Conservation (phyloP, 2,797 vertebrate genomes). For the Triplophysa bombifrons region DNA sequence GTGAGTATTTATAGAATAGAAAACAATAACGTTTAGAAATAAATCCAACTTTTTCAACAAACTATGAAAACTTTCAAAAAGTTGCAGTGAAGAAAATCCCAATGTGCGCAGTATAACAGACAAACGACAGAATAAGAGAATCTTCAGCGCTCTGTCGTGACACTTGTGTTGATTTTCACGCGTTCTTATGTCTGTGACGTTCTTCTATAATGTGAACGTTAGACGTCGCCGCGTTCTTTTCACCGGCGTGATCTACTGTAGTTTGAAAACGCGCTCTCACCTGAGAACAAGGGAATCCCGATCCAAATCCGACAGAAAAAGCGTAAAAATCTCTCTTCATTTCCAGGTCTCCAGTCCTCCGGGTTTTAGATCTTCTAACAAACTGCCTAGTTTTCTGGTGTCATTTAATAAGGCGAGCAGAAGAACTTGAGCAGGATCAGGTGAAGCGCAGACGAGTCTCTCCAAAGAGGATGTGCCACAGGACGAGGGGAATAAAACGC, state of each 20-base stretch:
- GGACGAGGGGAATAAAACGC: slow-evolving; percentile 55
- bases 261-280: slow-evolving; percentile 64
- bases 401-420: slow-evolving; percentile 43
- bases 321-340: slow-evolving; percentile 80
- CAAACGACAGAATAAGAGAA: too few relatives aligned
- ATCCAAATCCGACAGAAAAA: slow-evolving; percentile 83
- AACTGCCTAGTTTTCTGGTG: slow-evolving; percentile 39
- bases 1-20: too few relatives aligned
- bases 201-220: too few relatives aligned
- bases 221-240: neutral
- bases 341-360: slow-evolving; percentile 76
- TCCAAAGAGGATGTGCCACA: slow-evolving; percentile 60
- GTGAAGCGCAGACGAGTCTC: slow-evolving; percentile 64
- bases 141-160: neutral
- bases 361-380: slow-evolving; percentile 58
- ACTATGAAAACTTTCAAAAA: too few relatives aligned
- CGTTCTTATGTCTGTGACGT: too few relatives aligned
- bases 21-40: too few relatives aligned
- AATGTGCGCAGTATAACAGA: too few relatives aligned
- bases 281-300: slow-evolving; percentile 78
- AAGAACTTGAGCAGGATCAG: slow-evolving; percentile 53
- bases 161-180: too few relatives aligned
- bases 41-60: too few relatives aligned
- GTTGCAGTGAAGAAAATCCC: too few relatives aligned
- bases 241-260: neutral